phyloP scores from a whole-genome alignment of 2,797 vertebrate genomes.

The Crypturellus tataupa region DNA sequence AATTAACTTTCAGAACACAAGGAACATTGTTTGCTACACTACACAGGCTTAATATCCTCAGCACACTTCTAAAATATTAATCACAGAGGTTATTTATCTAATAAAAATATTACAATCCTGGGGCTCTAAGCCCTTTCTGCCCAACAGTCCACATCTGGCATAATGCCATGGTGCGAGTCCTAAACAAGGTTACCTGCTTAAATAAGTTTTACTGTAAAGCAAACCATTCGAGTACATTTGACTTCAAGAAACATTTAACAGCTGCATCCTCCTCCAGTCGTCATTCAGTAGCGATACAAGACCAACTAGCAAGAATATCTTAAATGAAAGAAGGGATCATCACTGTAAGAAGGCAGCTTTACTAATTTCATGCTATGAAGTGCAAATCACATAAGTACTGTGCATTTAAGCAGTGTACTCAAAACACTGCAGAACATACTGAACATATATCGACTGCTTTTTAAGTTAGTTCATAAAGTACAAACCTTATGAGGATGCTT shows the following conservation, averaged over 20 bases:
- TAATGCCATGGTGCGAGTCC: neutral
- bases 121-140: neutral
- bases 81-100: neutral
- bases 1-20: neutral
- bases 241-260: slow-evolving; percentile 25
- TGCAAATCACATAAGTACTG: neutral
- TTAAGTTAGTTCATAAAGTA: neutral
- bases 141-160: neutral
- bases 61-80: neutral
- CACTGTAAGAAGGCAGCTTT: neutral
- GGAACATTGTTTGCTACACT: neutral
- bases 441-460: neutral
- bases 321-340: slow-evolving; percentile 53
- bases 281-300: slow-evolving; percentile 37
- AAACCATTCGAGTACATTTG: neutral
- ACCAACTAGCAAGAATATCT: slow-evolving; percentile 49
- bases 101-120: neutral
- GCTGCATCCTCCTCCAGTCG: slow-evolving; percentile 35
- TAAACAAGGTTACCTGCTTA: slow-evolving; percentile 23
- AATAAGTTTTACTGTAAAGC: neutral
- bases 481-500: slow-evolving; percentile 91
- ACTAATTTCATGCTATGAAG: accelerated
- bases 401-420: neutral
- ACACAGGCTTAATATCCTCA: accelerated
- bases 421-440: accelerated